Percentiles rank a stretch among this genome's conserved stretches.
phyloP scores from a whole-genome alignment of 2,797 vertebrate genomes.

The Ataeniobius toweri region DNA sequence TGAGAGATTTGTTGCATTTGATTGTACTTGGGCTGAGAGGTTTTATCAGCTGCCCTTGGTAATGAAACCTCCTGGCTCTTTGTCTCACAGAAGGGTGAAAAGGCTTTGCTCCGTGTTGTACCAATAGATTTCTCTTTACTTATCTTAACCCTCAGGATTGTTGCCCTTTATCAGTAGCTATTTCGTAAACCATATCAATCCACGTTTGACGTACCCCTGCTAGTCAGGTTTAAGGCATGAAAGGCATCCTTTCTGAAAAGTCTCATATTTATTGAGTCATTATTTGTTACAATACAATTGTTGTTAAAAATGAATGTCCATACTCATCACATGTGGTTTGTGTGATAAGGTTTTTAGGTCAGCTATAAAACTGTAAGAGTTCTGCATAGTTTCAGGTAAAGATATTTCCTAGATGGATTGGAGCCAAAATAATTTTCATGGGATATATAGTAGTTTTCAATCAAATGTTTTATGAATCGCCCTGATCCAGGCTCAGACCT shows the following conservation, averaged over 20 bases:
- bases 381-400: background rate
- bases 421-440: no score
- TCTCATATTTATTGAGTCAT: background rate
- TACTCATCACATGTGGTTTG: background rate
- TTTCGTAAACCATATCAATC: conserved; percentile 52
- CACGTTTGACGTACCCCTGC: conserved; percentile 14
- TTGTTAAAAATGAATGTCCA: background rate
- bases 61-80: conserved; percentile 55
- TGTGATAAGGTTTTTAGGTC: background rate
- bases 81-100: conserved; percentile 43
- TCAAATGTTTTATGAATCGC: background rate
- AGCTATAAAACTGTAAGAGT: background rate
- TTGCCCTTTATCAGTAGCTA: conserved; percentile 54
- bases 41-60: conserved; percentile 54
- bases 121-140: conserved; percentile 52
- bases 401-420: background rate
- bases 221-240: conserved; percentile 20
- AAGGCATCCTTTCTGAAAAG: conserved; percentile 7
- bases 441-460: background rate
- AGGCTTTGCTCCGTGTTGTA: conserved; percentile 45
- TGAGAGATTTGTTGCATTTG: conserved; percentile 39
- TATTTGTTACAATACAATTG: conserved; percentile 1
- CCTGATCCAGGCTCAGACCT: background rate
- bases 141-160: conserved; percentile 48
- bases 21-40: conserved; percentile 46